These are phyloP conservation scores for Olivierus martensii DNA, from an alignment of 1,140 invertebrate species.

Conservation along the genomic window DNA sequence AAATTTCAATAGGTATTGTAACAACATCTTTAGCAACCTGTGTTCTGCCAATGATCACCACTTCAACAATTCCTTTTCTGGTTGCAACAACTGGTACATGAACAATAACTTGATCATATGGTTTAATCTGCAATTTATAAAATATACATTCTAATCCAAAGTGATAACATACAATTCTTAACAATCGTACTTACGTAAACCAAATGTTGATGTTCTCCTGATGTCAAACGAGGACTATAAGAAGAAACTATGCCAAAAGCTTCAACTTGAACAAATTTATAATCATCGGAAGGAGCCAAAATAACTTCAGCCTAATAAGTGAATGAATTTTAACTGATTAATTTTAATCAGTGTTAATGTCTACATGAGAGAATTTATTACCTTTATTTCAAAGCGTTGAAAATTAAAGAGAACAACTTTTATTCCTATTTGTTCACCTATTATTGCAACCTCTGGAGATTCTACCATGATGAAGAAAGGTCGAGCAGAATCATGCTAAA, in stretches of 20 bases:
- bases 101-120: constrained; percentile 23
- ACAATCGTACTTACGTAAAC: constrained; percentile 31
- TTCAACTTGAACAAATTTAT: constrained; percentile 42
- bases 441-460: constrained; percentile 32
- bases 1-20: constrained; percentile 32
- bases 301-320: constrained; percentile 28
- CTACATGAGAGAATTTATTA: not conserved
- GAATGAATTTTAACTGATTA: not conserved
- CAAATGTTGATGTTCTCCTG: constrained; percentile 35
- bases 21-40: constrained; percentile 36
- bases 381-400: constrained; percentile 28
- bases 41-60: constrained; percentile 38
- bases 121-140: constrained; percentile 14
- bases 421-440: constrained; percentile 44
- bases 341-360: not conserved
- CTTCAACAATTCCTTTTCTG: constrained; percentile 31
- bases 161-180: not conserved
- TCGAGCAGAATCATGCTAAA: constrained; percentile 34
- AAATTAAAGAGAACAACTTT: constrained; percentile 41
- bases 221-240: constrained; percentile 31
- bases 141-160: not conserved
- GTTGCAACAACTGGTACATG: constrained; percentile 33
- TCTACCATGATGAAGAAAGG: constrained; percentile 43
- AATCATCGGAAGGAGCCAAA: constrained; percentile 33
- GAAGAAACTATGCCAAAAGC: constrained; percentile 38